A percentile compares a stretch with the other conserved stretches of the same genome.
These are phyloP conservation scores for Campylomormyrus tamandua DNA, from an alignment of 2,113 vertebrate genomes.

Conservation along the genomic window DNA sequence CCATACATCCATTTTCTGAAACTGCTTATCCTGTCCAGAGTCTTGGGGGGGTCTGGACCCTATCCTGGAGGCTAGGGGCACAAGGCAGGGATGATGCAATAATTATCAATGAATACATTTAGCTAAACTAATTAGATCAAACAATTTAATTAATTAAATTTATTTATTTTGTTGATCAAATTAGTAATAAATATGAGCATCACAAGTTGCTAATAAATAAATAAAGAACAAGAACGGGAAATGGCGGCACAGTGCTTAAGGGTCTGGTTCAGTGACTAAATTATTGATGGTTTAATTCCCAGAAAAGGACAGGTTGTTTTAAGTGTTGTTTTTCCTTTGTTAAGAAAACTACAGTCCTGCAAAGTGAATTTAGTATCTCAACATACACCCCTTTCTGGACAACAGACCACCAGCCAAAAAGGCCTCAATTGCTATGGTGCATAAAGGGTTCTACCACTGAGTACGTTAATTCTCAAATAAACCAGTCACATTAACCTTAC, in stretches of 20 bases:
- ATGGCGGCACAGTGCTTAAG: neutral
- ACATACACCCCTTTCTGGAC: neutral
- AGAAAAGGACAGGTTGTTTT: neutral
- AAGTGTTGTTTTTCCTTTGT: neutral
- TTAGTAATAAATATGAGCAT: neutral
- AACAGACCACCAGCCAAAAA: neutral
- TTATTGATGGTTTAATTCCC: neutral
- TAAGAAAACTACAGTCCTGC: neutral
- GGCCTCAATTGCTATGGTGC: neutral
- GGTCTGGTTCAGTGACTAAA: neutral
- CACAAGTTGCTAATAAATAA: neutral
- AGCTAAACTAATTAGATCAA: neutral
- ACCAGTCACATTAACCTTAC: neutral
- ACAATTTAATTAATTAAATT: neutral
- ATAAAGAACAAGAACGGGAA: neutral
- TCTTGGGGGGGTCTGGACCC: neutral
- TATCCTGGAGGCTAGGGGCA: neutral
- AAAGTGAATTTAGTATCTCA: neutral
- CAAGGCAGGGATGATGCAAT: neutral
- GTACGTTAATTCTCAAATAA: neutral
- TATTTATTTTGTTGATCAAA: neutral
- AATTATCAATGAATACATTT: neutral
- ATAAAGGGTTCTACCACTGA: neutral
- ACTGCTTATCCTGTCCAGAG: neutral
- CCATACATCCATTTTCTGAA: neutral